phyloP scores from a whole-genome alignment of 2,113 vertebrate species.

The Lichenostomus cassidix region DNA sequence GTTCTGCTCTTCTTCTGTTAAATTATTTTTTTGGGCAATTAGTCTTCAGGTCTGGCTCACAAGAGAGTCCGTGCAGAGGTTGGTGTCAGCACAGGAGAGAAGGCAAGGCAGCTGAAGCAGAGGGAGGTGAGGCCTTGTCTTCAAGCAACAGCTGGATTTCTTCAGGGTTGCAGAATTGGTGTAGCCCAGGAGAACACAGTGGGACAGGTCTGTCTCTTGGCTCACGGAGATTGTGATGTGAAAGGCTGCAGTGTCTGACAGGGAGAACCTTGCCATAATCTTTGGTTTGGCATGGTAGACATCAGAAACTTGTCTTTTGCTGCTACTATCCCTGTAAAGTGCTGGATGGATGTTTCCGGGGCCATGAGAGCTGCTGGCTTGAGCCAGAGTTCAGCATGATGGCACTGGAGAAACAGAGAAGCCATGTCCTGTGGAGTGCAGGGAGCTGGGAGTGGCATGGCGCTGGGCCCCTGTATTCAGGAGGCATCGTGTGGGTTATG shows the following conservation, averaged over 20 bases:
- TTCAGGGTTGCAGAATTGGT: not conserved
- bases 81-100: not conserved
- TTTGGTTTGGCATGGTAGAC: not conserved
- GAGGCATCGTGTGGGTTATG: not conserved
- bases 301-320: not conserved
- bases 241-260: not conserved
- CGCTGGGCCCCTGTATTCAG: not conserved
- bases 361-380: not conserved
- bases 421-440: rapidly evolving
- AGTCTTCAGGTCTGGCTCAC: not conserved
- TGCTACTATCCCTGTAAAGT: not conserved
- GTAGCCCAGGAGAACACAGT: not conserved
- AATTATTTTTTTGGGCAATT: not conserved
- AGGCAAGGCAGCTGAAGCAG: not conserved
- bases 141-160: not conserved
- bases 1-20: not conserved
- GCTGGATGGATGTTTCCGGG: not conserved
- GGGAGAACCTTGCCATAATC: not conserved
- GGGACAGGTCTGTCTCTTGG: no score
- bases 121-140: not conserved
- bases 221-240: not conserved
- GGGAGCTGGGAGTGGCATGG: rapidly evolving
- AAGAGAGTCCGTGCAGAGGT: no score
- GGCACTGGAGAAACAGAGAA: not conserved
- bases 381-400: not conserved